A percentile compares a stretch with the other conserved stretches of the same genome.
phyloP scores from a whole-genome alignment of 2,797 vertebrate genomes.

The Intellagama lesueurii region DNA sequence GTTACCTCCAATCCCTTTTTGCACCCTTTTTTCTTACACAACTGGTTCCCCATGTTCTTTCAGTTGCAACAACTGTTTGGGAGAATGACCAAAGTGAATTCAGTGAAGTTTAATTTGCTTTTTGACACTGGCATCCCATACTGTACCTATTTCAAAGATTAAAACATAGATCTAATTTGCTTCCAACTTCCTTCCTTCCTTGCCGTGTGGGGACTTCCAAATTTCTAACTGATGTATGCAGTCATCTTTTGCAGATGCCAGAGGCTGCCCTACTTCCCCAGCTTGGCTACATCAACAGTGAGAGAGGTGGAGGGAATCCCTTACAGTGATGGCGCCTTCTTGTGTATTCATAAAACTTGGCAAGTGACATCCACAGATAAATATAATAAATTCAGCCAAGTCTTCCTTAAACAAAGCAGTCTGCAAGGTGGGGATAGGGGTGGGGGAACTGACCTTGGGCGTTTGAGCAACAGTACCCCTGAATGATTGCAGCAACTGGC shows the following conservation, averaged over 20 bases:
- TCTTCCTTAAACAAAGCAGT: constrained; percentile 36
- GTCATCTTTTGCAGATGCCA: not conserved
- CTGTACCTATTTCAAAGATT: constrained; percentile 14
- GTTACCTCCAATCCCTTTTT: too few relatives aligned
- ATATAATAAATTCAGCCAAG: constrained; percentile 54
- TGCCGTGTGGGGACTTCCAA: not conserved
- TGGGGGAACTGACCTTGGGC: constrained; percentile 42
- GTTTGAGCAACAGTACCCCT: constrained; percentile 4
- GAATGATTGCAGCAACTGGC: constrained; percentile 62
- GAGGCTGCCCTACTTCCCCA: not conserved
- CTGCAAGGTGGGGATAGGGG: not conserved
- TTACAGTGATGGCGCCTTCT: constrained; percentile 36
- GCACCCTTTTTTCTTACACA: not conserved
- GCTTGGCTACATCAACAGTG: not conserved
- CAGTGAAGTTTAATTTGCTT: not conserved
- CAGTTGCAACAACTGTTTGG: not conserved
- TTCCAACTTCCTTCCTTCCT: not conserved
- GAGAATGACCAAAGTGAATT: not conserved
- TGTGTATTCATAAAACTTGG: constrained; percentile 33
- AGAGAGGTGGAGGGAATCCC: not conserved
- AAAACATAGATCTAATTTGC: not conserved
- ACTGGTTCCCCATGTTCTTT: not conserved
- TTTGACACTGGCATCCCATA: not conserved
- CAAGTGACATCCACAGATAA: constrained; percentile 51
- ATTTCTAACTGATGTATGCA: constrained; percentile 1